Evolutionary conservation across 2,888 invertebrate genomes (phyloP), one percentile per base, ranked within the genome.

Genomic region (Deilephila elpenor): DNA sequence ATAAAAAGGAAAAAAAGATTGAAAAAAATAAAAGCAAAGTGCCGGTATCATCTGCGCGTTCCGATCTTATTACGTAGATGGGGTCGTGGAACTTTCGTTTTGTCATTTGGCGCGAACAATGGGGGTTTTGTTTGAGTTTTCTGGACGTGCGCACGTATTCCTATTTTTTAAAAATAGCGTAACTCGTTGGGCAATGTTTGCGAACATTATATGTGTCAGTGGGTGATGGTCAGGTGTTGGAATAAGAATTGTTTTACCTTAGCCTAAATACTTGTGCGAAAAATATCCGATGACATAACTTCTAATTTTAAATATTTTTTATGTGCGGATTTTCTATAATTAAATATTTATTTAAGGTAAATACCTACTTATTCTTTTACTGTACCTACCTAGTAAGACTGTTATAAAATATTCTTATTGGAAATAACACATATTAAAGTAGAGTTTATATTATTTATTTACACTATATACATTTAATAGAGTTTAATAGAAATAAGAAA

Each of bases 151-250:
- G 80, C 82, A 83, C 79, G 78, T 83, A 73, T 73, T 73, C 61
- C 60, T 60, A 62, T 71, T 37, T 71, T 67, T 71, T 86, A 83
- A 89, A 92, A 93, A 92, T 93, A 92, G 89, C 83, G 78, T 77
- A 83, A 80, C 85, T 85, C 83, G 86, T 89, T 88, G 86, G 86
- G 79, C 78, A 84, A 60, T 73, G 73, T 70, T 87, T 86, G 79
- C 88, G 80, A 83, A 84, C 89, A 86, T 84, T 86, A 85, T 87
- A 89, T 88, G 86, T 91, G 93, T 92, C 79, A 93, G 88, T 93
- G 88, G 94, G 94, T 93, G 93, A 94, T 91, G 93, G 94, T 93
- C 92, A 91, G 84, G 80, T 84, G 80, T 84, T 81, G 86, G 84
- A 90, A 89, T 89, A 86, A 88, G 86, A 86, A 79, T 82, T 82